These are phyloP conservation scores for Drosophila punjabiensis DNA, from an alignment of 1,140 invertebrate species.

Conservation along the genomic window DNA sequence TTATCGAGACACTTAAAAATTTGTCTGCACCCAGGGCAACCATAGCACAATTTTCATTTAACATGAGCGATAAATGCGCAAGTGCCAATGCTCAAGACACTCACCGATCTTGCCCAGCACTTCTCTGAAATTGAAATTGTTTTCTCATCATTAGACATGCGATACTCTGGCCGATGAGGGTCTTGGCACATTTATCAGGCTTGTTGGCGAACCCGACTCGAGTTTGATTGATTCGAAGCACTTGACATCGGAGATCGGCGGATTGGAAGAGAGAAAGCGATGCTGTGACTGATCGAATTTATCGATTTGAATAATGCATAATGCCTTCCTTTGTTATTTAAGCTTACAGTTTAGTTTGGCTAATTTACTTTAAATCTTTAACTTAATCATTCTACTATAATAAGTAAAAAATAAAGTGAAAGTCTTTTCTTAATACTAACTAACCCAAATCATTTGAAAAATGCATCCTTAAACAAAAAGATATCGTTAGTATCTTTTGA, in stretches of 20 bases:
- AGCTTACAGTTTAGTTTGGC: background rate
- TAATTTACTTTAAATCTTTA: no score
- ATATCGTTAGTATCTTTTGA: background rate
- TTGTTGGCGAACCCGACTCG: constrained; percentile 37
- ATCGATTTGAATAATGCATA: background rate
- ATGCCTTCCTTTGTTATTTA: background rate
- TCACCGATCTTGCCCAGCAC: constrained; percentile 4
- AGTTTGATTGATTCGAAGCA: constrained; percentile 72
- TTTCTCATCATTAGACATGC: constrained; percentile 50
- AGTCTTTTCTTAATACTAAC: no score
- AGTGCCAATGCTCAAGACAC: constrained; percentile 71
- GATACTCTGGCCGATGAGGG: constrained; percentile 20
- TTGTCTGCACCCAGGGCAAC: constrained; percentile 33
- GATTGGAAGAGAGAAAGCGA: constrained; percentile 20
- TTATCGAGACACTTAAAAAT: constrained; percentile 80
- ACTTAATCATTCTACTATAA: no score
- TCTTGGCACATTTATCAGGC: constrained; percentile 30
- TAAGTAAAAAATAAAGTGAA: no score
- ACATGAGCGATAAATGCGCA: constrained; percentile 66
- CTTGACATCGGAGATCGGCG: constrained; percentile 35
- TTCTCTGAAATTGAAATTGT: constrained; percentile 51
- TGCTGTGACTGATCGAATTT: background rate
- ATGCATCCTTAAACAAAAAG: background rate
- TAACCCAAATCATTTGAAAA: background rate
- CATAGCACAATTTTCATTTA: constrained; percentile 41